phyloP scores from a whole-genome alignment of 1,140 invertebrate species.

The Procambarus clarkii region DNA sequence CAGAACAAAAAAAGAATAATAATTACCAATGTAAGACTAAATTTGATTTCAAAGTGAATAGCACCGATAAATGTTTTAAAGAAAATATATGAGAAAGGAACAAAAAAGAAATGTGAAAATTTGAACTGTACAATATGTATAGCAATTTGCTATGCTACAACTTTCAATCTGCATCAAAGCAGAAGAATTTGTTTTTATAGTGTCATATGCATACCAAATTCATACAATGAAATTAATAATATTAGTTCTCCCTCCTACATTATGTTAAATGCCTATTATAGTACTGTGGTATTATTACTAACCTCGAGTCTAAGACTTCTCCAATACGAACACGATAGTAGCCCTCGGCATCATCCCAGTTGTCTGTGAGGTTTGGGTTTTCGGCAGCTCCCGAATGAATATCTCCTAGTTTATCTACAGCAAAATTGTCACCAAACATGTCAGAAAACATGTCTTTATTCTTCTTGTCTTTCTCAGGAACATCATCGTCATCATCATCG shows the following conservation, averaged over 20 bases:
- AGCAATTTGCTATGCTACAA: too few species aligned
- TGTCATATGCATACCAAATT: too few species aligned
- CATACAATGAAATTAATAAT: background rate
- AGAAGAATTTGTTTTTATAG: too few species aligned
- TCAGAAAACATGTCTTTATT: constrained; percentile 71
- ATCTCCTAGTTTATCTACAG: constrained; percentile 65
- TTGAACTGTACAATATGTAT: too few species aligned
- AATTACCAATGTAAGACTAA: too few species aligned
- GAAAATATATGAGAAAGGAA: too few species aligned
- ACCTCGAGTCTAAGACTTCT: constrained; percentile 83
- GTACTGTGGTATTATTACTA: constrained; percentile 28
- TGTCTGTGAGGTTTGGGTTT: constrained; percentile 95
- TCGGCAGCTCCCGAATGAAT: constrained; percentile 78
- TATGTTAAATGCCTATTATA: background rate
- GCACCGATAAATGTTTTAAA: too few species aligned
- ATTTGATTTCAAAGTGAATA: too few species aligned
- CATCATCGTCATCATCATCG: constrained; percentile 72
- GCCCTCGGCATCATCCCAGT: constrained; percentile 99
- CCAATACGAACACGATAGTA: constrained; percentile 98
- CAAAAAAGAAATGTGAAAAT: too few species aligned
- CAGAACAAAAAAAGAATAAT: too few species aligned
- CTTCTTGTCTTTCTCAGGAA: constrained; percentile 62
- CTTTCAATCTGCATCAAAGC: too few species aligned
- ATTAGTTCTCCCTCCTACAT: background rate
- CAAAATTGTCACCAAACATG: constrained; percentile 72